Evolutionary conservation across 2,113 vertebrate species (phyloP), one percentile per base, ranked within the genome.

Genomic region (Seriola aureovittata): DNA sequence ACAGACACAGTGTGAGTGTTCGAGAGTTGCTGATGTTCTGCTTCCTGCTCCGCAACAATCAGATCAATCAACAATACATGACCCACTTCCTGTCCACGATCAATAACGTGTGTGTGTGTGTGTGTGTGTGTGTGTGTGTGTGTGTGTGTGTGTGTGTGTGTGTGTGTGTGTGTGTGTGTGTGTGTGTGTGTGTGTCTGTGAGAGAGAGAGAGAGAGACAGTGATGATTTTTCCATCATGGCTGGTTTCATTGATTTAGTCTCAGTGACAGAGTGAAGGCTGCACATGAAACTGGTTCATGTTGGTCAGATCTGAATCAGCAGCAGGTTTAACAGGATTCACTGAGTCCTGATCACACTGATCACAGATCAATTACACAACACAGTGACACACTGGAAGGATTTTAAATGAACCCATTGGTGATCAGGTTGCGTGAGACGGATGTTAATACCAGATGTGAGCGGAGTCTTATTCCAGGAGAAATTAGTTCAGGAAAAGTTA

Each of bases 181-280:
- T 40, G 36, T 63, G 36, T 40, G 17, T 21, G 19, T 54, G 50
- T n/a, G 50, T n/a, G 21, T 23, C 13, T 11, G 19, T 8, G 25
- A 23, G 23, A 23, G 23, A 34, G 34, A 34, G 34, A 36, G 42
- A 44, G 32, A 36, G 13, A 16, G 46, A 57, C 10, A 23, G 21
- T 65, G 77, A 34, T 29, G 72, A 76, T 74, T 85, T 85, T 88
- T 88, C 83, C 83, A 65, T 58, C 29, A 48, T 42, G n/a, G 42
- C 54, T 46, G 60, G 67, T 50, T 72, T 57, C 36, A 70, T 29
- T 70, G 72, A 68, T 74, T 89, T 55, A 54, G 32, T 55, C 0
- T 60, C 50, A 29, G 59, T 60, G 5, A 36, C 40, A 38, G 4
- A 46, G 42, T 8, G 12, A 36, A 71, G 36, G 32, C 46, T 48